These are phyloP conservation scores for Synchiropus splendidus DNA, from an alignment of 2,113 vertebrate species.

Conservation along the genomic window DNA sequence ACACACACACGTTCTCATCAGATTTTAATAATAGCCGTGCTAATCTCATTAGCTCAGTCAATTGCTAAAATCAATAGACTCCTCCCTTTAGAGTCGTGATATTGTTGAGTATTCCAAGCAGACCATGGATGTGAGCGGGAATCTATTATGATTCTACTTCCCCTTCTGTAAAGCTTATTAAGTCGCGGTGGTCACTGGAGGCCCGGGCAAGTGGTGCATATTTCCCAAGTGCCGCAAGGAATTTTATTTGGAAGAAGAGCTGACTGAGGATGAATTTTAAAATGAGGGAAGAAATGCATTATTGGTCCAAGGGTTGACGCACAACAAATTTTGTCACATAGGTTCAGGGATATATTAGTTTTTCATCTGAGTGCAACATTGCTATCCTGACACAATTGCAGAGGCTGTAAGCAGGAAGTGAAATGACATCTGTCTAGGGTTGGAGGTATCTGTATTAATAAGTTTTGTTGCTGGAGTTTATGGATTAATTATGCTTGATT, in stretches of 20 bases:
- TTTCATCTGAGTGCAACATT: too few relatives aligned
- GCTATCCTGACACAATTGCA: too few relatives aligned
- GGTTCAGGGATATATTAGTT: too few relatives aligned
- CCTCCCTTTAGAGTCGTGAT: not conserved
- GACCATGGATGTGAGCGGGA: not conserved
- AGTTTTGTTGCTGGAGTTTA: too few relatives aligned
- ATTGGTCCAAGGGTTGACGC: too few relatives aligned
- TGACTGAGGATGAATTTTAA: not conserved
- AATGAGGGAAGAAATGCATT: not conserved
- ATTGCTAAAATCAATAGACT: slow-evolving; percentile 7
- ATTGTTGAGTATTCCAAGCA: not conserved
- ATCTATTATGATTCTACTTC: not conserved
- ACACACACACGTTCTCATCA: not conserved
- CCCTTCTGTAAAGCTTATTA: not conserved
- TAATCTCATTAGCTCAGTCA: slow-evolving; percentile 17
- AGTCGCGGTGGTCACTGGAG: not conserved
- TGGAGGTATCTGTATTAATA: too few relatives aligned
- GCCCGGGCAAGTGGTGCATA: not conserved
- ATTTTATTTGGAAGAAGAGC: not conserved
- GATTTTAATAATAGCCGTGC: slow-evolving; percentile 6
- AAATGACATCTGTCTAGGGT: too few relatives aligned
- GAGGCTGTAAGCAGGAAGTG: too few relatives aligned
- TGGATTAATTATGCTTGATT: too few relatives aligned
- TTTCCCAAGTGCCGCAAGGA: not conserved
- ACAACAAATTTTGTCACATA: too few relatives aligned